Evolutionary conservation across 2,888 invertebrate species (phyloP).

Genomic region (Ophioninae sp.): DNA sequence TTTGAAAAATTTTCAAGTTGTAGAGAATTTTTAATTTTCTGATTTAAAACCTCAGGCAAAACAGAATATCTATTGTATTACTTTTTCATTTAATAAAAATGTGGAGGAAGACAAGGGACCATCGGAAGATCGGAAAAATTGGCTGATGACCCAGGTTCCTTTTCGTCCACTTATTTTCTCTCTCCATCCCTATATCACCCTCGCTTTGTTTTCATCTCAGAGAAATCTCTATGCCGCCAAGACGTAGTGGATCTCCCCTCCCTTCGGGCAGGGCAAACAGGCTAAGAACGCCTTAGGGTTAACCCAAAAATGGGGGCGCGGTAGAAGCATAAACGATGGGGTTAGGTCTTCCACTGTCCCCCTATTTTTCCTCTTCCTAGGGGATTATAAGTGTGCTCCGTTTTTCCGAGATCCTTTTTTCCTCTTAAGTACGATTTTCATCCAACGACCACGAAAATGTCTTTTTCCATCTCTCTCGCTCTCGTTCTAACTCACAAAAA

Average conservation of each 20-base stretch:
- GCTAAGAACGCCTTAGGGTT: slow-evolving; percentile 63
- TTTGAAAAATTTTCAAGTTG: not conserved
- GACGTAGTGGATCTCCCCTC: slow-evolving; percentile 46
- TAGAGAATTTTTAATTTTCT: not conserved
- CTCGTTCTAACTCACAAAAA: slow-evolving; percentile 1
- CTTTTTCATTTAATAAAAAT: slow-evolving; percentile 54
- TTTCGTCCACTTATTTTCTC: not conserved
- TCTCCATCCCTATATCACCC: slow-evolving; percentile 8
- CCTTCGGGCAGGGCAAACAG: slow-evolving; percentile 32
- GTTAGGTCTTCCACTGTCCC: slow-evolving; percentile 57
- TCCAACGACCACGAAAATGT: slow-evolving; percentile 42
- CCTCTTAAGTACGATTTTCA: slow-evolving; percentile 42
- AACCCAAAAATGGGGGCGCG: slow-evolving; percentile 70
- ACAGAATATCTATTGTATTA: slow-evolving; percentile 46
- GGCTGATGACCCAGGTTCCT: slow-evolving; percentile 9
- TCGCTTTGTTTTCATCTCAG: slow-evolving; percentile 15
- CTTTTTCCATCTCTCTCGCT: not conserved
- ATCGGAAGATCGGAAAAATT: slow-evolving; percentile 10
- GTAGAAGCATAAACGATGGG: slow-evolving; percentile 67
- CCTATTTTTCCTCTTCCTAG: slow-evolving; percentile 37
- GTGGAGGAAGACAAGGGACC: slow-evolving; percentile 48
- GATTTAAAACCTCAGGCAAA: not conserved
- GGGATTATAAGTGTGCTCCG: slow-evolving; percentile 58
- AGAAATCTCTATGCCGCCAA: slow-evolving; percentile 44
- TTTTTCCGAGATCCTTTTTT: slow-evolving; percentile 51